Conservation (phyloP, 2,797 vertebrate genomes). For the Poecilia gillii region DNA sequence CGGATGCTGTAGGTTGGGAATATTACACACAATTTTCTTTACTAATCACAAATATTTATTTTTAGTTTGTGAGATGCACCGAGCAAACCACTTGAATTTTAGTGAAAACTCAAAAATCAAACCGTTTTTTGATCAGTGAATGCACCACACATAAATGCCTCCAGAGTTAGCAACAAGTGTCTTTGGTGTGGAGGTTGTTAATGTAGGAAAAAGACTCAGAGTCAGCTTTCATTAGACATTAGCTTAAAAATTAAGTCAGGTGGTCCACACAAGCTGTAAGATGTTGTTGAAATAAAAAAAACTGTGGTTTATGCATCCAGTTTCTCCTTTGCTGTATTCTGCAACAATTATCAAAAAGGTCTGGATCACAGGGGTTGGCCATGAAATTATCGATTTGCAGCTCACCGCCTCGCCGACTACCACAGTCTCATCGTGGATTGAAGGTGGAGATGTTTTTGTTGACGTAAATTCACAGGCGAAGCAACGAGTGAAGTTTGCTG, state of each 20-base stretch:
- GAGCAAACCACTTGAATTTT: neutral
- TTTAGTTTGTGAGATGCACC: neutral
- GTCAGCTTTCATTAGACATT: neutral
- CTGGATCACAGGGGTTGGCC: neutral
- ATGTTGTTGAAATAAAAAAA: neutral
- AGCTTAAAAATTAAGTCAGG: neutral
- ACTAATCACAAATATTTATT: neutral
- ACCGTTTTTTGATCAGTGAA: neutral
- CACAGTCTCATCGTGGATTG: neutral
- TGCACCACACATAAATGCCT: neutral
- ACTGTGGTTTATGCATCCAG: neutral
- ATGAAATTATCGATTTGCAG: neutral
- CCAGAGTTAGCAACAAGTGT: neutral
- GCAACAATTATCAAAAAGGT: no score
- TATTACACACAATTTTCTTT: neutral
- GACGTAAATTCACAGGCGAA: neutral
- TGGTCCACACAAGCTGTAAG: neutral
- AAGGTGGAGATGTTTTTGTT: neutral
- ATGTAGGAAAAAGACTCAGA: neutral
- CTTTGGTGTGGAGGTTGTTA: neutral
- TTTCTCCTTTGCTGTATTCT: no score
- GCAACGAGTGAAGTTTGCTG: neutral
- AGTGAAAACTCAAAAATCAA: neutral
- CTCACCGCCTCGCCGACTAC: neutral
- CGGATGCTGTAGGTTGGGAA: neutral